Evolutionary conservation across 2,113 vertebrate species (phyloP), one percentile per base, ranked within the genome.

Genomic region (Rhizomys pruinosus): DNA sequence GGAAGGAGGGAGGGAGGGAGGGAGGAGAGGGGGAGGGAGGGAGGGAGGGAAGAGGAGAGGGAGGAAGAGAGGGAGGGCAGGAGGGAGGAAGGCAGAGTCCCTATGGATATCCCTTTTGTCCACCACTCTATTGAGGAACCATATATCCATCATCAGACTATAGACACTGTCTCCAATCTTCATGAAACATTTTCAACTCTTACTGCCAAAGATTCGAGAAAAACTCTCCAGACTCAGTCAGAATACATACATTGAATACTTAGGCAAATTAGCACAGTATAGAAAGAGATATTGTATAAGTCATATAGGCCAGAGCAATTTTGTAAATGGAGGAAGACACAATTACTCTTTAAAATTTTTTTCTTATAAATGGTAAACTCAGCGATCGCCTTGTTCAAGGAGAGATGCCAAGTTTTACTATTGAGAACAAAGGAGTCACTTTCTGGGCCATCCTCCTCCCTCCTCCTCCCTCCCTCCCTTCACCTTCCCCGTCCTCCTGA

Each of bases 171-270:
- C 78, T 93, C 71, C 73, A 94, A 52, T 84, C 29, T 61, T 47
- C 76, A 82, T 11, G 17, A 91, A 93, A 84, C 11, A 42, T 22
- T 87, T 93, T 89, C 76, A 91, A 82, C n/a, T 79, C 61, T 86
- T 93, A 29, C 87, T 93, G 61, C 68, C 87, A 92, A 94, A 66
- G 79, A 89, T 61, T 84, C 0, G 7, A 80, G 69, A 84, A 81
- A 91, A 94, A 47, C 34, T 89, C 79, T 78, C 87, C 27, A 92
- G 78, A 93, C 37, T 91, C 20, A 77, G 39, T 72, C 86, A 77
- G 66, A 77, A 91, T 90, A 92, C 61, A 89, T 37, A 63, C 89
- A 63, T 66, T 94, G 91, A 91, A 91, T 91, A 82, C 77, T 5
- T 61, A 55, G 55, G 47, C 72, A 87, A 87, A 84, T 47, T 74